A percentile compares a stretch with the other conserved stretches of the same genome.
Conservation (phyloP, 2,113 vertebrate species). For the Aspiorhynchus laticeps region DNA sequence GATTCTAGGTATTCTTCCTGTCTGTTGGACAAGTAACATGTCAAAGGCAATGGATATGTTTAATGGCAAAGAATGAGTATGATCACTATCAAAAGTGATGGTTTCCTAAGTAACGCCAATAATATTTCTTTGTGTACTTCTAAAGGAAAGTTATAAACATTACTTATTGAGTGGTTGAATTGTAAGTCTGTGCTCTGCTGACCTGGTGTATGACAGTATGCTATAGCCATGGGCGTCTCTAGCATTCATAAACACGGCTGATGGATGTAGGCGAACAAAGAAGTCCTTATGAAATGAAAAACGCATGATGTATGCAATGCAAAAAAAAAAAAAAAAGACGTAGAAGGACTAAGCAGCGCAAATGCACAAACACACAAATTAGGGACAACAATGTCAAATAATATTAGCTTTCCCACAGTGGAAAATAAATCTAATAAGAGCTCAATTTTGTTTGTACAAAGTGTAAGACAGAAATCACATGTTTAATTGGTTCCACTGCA, state of each 20-base stretch:
- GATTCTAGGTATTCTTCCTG: neutral
- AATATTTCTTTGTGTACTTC: neutral
- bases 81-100: neutral
- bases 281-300: conserved; percentile 15
- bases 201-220: neutral
- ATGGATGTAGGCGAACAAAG: conserved; percentile 12
- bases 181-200: neutral
- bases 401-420: neutral
- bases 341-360: neutral
- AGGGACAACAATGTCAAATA: neutral
- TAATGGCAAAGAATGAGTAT: neutral
- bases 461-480: neutral
- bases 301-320: neutral
- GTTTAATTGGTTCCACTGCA: conserved; percentile 24
- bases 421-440: conserved; percentile 7
- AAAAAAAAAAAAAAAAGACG: too few relatives aligned
- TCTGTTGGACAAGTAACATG: neutral
- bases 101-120: neutral
- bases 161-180: neutral
- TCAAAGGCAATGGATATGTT: neutral
- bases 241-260: conserved; percentile 21
- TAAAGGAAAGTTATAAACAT: neutral
- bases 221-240: neutral
- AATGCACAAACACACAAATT: neutral
- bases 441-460: neutral